Base-by-base conservation (phyloP, 1,140 invertebrate genomes). In the Neodiprion fabricii region DNA sequence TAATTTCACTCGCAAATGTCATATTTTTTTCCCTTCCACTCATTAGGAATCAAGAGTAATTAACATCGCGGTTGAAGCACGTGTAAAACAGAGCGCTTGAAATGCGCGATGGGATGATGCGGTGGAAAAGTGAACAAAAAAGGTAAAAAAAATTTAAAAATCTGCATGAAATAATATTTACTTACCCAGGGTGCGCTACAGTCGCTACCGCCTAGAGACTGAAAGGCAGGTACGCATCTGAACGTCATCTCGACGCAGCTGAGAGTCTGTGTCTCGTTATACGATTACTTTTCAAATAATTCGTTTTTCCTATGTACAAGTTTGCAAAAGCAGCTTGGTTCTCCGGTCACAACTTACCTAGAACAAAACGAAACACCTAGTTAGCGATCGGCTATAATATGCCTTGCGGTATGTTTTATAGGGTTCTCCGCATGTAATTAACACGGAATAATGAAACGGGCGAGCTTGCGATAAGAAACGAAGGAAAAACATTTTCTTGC, bases 111-210 rank as follows among this genome's bases (percentile, higher is more conserved):
- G 9, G n/a, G 53, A 61, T 61, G 11, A 11, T 69, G 12, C 8
- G 11, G 21, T 12, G 12, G 12, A 69, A 23, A 11, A 21, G 17
- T 69, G 21, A 8, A 47, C 17, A 69, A 17, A 23, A 14, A 21
- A 21, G 9, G 28, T 1, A 61, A 68, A 40, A 68, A 21, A 21
- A 21, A 17, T 17, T 17, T 17, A 17, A 17, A 17, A 21, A 65
- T 14, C 17, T 65, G 17, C 61, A 21, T 14, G 65, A 74, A 73
- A 74, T 67, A 72, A 73, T 23, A 3, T 17, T 67, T 72, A 91
- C 92, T 92, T 85, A 92, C 92, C 92, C 92, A 92, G 78, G 91
- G 90, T 81, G 91, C 88, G 84, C 89, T 90, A 87, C 91, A 92
- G 84, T 92, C 91, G 82, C 90, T 89, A 78, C 89, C 89, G 79